Evolutionary conservation across 2,797 vertebrate genomes (phyloP).

Genomic region (Anas flavirostris): DNA sequence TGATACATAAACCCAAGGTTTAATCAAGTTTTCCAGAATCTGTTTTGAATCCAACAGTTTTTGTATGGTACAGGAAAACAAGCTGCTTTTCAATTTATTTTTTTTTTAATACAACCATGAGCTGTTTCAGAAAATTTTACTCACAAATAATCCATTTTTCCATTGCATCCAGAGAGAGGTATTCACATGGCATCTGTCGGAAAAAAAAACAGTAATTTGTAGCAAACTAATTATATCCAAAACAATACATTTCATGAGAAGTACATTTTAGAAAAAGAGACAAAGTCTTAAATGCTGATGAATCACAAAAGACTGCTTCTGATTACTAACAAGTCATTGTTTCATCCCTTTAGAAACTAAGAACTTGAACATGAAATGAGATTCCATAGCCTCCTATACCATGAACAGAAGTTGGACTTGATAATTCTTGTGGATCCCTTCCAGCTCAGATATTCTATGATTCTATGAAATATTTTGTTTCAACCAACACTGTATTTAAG

Average conservation of each 20-base stretch:
- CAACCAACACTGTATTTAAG: not conserved
- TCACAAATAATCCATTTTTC: constrained; percentile 99
- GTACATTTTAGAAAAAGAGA: not conserved
- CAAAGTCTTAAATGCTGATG: not conserved
- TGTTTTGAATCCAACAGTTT: not conserved
- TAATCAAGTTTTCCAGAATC: not conserved
- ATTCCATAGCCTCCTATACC: not conserved
- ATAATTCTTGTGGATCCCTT: too few species aligned
- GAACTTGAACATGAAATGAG: not conserved
- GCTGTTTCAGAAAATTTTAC: constrained; percentile 70
- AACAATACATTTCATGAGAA: not conserved
- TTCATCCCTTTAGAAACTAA: not conserved
- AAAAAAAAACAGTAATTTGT: constrained; percentile 13
- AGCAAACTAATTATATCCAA: not conserved
- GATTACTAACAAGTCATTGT: not conserved
- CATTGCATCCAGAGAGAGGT: constrained; percentile 96
- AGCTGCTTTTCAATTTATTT: not conserved
- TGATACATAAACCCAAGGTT: not conserved
- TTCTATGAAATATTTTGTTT: not conserved
- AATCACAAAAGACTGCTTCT: not conserved
- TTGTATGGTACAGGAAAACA: not conserved
- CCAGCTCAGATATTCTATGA: too few species aligned
- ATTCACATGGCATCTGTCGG: constrained; percentile 97
- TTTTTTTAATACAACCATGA: not conserved
- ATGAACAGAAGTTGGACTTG: not conserved